Conservation (phyloP, 2,113 vertebrate species). For the Speoplatyrhinus poulsoni region DNA sequence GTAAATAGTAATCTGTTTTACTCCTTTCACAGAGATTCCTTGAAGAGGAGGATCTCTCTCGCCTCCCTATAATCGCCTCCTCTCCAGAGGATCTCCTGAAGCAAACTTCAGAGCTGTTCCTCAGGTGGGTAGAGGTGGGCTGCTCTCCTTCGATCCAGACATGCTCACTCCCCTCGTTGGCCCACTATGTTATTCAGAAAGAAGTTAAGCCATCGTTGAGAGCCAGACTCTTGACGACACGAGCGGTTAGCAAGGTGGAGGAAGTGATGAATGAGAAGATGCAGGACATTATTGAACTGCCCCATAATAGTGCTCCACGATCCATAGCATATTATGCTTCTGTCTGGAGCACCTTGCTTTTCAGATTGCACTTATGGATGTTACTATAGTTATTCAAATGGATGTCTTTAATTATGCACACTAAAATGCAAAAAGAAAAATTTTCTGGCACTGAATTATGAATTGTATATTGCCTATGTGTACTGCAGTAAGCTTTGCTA, state of each 20-base stretch:
- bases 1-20: neutral
- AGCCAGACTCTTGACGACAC: constrained; percentile 51
- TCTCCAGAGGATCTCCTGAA: constrained; percentile 74
- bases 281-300: constrained; percentile 20
- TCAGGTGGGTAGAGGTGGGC: constrained; percentile 59
- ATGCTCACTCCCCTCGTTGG: constrained; percentile 62
- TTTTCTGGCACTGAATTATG: constrained; percentile 67
- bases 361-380: constrained; percentile 60
- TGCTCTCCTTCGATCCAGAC: constrained; percentile 40
- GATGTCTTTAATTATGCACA: constrained; percentile 53
- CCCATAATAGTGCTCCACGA: constrained; percentile 17
- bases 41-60: constrained; percentile 58
- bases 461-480: constrained; percentile 35
- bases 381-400: constrained; percentile 40
- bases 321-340: constrained; percentile 9
- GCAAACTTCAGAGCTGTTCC: constrained; percentile 67
- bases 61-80: constrained; percentile 48
- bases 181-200: constrained; percentile 26
- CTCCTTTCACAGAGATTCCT: constrained; percentile 62
- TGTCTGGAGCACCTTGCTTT: constrained; percentile 58
- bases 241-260: constrained; percentile 25
- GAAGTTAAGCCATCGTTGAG: constrained; percentile 48
- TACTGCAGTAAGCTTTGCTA: constrained; percentile 50
- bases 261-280: constrained; percentile 35
- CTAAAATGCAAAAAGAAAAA: constrained; percentile 54